phyloP scores from a whole-genome alignment of 2,888 invertebrate species.

The Seira ritae region DNA sequence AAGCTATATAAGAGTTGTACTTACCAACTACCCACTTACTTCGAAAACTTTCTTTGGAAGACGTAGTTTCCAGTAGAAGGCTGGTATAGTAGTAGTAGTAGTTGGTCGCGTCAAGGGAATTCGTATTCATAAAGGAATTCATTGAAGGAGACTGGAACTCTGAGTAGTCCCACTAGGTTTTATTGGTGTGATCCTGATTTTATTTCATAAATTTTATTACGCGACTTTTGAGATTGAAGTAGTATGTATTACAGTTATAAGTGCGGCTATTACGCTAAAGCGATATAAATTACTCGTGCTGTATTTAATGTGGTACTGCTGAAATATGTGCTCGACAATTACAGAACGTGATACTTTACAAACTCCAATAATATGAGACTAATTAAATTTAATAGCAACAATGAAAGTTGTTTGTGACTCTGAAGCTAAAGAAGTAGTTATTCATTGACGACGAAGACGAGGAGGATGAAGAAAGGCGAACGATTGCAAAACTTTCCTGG shows the following conservation, averaged over 20 bases:
- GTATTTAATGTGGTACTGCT: not conserved
- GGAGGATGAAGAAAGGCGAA: not conserved
- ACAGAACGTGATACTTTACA: constrained; percentile 3
- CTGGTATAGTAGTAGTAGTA: too few species aligned
- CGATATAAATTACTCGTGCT: not conserved
- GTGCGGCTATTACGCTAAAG: not conserved
- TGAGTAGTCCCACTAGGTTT: not conserved
- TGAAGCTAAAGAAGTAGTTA: not conserved
- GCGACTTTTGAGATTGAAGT: not conserved
- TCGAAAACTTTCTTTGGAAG: not conserved
- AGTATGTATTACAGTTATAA: too few species aligned
- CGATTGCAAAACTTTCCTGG: not conserved
- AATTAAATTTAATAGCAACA: constrained; percentile 8
- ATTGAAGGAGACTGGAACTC: not conserved
- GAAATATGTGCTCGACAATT: not conserved
- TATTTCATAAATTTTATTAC: constrained; percentile 11
- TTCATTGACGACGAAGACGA: constrained; percentile 1
- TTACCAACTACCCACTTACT: too few species aligned
- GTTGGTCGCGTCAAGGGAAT: constrained; percentile 1
- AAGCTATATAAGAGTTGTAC: not conserved
- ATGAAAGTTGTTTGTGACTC: constrained; percentile 7
- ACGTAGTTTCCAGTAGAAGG: too few species aligned
- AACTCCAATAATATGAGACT: not conserved
- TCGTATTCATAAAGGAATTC: not conserved
- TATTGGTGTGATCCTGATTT: constrained; percentile 4